Evolutionary conservation across 2,797 vertebrate genomes (phyloP).

Genomic region (Podarcis siculus): DNA sequence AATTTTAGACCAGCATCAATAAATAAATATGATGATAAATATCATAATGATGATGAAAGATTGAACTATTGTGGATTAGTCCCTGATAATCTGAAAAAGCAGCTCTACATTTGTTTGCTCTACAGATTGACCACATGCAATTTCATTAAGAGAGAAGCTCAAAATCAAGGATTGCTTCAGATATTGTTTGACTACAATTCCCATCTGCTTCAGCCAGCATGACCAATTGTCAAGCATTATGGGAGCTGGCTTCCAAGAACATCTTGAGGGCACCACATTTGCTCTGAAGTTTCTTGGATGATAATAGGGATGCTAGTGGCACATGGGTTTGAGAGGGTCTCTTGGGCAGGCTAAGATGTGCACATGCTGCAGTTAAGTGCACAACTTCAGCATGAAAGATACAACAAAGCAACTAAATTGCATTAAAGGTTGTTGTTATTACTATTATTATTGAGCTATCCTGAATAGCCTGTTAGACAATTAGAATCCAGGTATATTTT

Average conservation of each 20-base stretch:
- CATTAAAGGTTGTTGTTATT: conserved; percentile 30
- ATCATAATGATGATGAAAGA: too few species aligned
- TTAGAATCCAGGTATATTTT: conserved; percentile 45
- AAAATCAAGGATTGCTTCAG: neutral
- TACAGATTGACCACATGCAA: too few species aligned
- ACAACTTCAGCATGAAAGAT: conserved; percentile 11
- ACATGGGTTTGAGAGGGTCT: neutral
- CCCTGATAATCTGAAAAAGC: too few species aligned
- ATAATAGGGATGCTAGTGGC: neutral
- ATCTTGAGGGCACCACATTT: neutral
- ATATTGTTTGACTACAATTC: neutral
- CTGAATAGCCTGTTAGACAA: conserved; percentile 42
- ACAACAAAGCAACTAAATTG: conserved; percentile 41
- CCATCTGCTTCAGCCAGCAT: neutral
- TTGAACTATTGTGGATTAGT: too few species aligned
- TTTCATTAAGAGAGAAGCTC: too few species aligned
- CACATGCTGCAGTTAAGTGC: neutral
- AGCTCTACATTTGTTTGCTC: too few species aligned
- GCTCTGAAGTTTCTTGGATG: neutral
- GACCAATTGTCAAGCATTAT: neutral
- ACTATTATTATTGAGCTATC: conserved; percentile 33
- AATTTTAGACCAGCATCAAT: too few species aligned
- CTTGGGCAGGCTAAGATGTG: neutral
- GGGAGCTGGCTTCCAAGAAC: neutral
- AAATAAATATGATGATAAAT: too few species aligned